Evolutionary conservation across 2,797 vertebrate species (phyloP).

Genomic region (Staurois parvus): DNA sequence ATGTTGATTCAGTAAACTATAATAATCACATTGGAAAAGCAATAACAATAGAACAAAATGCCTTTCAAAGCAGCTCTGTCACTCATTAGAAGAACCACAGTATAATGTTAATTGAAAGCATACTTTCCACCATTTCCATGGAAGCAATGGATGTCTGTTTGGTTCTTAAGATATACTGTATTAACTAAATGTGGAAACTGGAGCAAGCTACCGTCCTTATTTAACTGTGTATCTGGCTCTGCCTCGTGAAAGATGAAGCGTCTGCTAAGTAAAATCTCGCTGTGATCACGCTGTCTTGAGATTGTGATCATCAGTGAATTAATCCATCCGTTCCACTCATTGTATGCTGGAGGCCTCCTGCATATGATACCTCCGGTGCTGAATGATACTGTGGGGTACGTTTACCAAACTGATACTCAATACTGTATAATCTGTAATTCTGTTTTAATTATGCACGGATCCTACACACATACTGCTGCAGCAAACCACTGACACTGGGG

Average conservation of each 20-base stretch:
- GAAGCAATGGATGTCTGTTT: conserved; percentile 6
- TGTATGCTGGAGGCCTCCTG: background rate
- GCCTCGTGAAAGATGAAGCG: background rate
- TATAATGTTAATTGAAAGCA: conserved; percentile 36
- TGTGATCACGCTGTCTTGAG: background rate
- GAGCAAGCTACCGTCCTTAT: conserved; percentile 5
- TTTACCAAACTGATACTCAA: conserved; percentile 4
- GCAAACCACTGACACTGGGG: no score
- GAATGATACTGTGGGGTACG: background rate
- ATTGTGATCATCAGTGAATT: background rate
- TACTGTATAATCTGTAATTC: background rate
- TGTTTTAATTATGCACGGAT: background rate
- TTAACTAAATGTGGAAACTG: conserved; percentile 20
- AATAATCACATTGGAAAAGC: conserved; percentile 39
- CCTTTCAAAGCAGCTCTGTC: conserved; percentile 16
- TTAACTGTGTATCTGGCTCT: conserved; percentile 16
- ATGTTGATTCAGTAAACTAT: conserved; percentile 19
- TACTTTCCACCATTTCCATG: conserved; percentile 29
- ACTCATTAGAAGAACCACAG: conserved; percentile 1
- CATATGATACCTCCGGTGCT: background rate
- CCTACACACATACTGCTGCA: background rate
- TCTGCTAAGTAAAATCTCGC: conserved; percentile 17
- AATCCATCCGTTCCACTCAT: background rate
- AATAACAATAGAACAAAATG: conserved; percentile 20
- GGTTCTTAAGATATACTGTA: conserved; percentile 1